Base-by-base conservation (phyloP, 2,888 invertebrate species). In the Marasmarcha lunaedactyla region DNA sequence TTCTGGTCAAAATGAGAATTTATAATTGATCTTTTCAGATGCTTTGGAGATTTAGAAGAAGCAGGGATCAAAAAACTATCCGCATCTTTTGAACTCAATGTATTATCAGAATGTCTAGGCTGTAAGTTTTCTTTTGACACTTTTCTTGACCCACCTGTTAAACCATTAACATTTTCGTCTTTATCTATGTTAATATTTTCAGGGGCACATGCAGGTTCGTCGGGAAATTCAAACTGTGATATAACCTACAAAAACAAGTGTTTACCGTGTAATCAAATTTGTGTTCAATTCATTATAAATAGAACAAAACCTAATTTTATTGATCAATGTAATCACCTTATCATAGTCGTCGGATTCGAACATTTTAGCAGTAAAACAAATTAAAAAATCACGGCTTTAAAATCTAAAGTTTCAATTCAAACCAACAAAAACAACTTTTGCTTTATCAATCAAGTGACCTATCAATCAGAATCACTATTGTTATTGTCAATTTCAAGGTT, bases 301-400 rank as follows among this genome's bases (percentile, higher is more conserved):
- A n/a, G n/a, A n/a, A n/a, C n/a, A n/a, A n/a, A n/a, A n/a, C n/a
- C n/a, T n/a, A n/a, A n/a, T n/a, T n/a, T n/a, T n/a, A n/a, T n/a
- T n/a, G n/a, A n/a, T n/a, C n/a, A n/a, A n/a, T n/a, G n/a, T n/a
- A 20, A 33, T 33, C 11, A 83, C 81, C 65, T 81, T 69, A 46
- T 83, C 81, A 46, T 68, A 81, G 47, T 81, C 81, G 48, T 83
- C 81, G 0, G 79, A 74, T 54, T 83, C 81, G 51, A 83, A 83
- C 81, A 83, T 81, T 49, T 34, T 3, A 27, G 14, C 10, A n/a
- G n/a, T n/a, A n/a, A n/a, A n/a, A n/a, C n/a, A n/a, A n/a, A n/a
- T n/a, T n/a, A n/a, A n/a, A n/a, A n/a, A n/a, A n/a, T n/a, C n/a
- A n/a, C n/a, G n/a, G n/a, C n/a, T n/a, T n/a, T n/a, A n/a, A n/a